Evolutionary conservation across 35 echinoderm and acorn worm genomes (phyloP).

Genomic region (Apostichopus japonicus): DNA sequence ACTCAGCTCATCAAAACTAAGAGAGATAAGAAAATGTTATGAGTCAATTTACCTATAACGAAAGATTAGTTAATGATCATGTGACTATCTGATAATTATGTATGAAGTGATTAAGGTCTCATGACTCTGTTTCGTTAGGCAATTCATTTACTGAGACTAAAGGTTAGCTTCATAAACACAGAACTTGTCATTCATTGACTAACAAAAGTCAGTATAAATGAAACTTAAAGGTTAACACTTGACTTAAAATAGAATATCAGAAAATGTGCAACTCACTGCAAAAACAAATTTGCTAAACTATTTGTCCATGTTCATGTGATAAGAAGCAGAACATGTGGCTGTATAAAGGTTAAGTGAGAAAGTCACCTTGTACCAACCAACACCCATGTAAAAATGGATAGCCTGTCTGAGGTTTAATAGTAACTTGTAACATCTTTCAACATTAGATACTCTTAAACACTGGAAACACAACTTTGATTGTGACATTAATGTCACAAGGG

Average conservation of each 20-base stretch:
- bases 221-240: not conserved
- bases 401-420: too few relatives aligned
- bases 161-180: not conserved
- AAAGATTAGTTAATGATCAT: not conserved
- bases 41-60: not conserved
- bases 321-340: not conserved
- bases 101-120: not conserved
- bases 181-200: not conserved
- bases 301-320: not conserved
- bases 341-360: not conserved
- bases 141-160: not conserved
- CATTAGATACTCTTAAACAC: too few relatives aligned
- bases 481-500: too few relatives aligned
- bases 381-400: not conserved
- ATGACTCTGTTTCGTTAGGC: not conserved
- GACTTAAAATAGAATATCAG: not conserved
- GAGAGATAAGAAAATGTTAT: constrained; percentile 24
- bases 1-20: constrained; percentile 94
- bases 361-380: not conserved
- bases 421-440: too few relatives aligned
- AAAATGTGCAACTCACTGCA: not conserved
- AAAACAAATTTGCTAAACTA: not conserved
- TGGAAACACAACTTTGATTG: too few relatives aligned
- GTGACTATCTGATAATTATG: not conserved
- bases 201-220: not conserved